Base-by-base conservation (phyloP, 2,797 vertebrate genomes). In the Dicrostonyx torquatus region DNA sequence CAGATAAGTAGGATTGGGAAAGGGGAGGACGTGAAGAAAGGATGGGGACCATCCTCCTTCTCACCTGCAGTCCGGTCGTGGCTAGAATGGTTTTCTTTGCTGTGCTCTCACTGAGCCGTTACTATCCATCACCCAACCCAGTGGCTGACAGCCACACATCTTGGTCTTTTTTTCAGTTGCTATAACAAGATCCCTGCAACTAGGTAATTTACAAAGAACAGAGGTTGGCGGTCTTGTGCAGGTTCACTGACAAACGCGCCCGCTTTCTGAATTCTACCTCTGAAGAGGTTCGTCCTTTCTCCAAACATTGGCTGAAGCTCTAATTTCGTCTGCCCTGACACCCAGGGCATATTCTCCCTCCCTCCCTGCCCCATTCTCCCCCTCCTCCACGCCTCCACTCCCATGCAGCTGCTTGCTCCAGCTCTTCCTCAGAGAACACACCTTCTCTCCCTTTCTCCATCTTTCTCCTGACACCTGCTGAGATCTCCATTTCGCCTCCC, bases 61-160 rank as follows among this genome's bases (percentile, higher is more conserved):
- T 14, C 2, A 0, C 55, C 26, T 1, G 0, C 7, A 0, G n/a
- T 5, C 6, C 20, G 11, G 45, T 20, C 20, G 12, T 2, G 0
- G 3, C 34, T 48, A 4, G 12, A 70, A 24, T 0, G 3, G 2
- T 26, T 70, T 58, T 80, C 72, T 45, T 58, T 14, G 1, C 17
- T 53, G 0, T 18, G 66, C 26, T 60, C 92, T 76, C 68, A 40
- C 66, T 15, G 4, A 68, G 62, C 9, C 0, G 31, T 15, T 15
- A 34, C 15, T 76, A 58, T 2, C 53, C 9, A 0, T 53, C 50
- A 2, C 26, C 58, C 68, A 10, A 0, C 55, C 62, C 31, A 24
- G 26, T 0, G 6, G 37, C 68, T 53, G n/a, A 72, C 68, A n/a
- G 75, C 37, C 20, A 8, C 7, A 45, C 37, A 43, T 62, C 66